A percentile compares a stretch with the other conserved stretches of the same genome.
phyloP scores from a whole-genome alignment of 2,888 invertebrate genomes.

The Crocallis elinguaria region DNA sequence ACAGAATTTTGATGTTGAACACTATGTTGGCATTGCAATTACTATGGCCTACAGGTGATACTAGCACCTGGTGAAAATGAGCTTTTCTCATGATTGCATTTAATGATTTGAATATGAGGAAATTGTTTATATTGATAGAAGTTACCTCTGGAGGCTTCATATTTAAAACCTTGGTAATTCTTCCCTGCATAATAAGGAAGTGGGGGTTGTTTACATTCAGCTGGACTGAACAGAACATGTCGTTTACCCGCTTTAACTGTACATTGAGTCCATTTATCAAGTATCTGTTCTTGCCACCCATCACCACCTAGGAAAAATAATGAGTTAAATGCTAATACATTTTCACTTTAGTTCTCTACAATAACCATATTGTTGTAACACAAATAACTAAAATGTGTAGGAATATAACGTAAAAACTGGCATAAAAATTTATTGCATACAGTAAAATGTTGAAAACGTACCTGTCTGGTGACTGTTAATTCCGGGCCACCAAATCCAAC shows the following conservation, averaged over 20 bases:
- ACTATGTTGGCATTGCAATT: no score
- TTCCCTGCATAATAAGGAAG: constrained; percentile 99
- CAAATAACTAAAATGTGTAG: neutral
- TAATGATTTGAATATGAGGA: no score
- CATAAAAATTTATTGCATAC: no score
- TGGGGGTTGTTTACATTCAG: constrained; percentile 99
- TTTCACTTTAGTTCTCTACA: no score
- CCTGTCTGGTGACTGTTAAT: constrained; percentile 96
- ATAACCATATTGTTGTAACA: no score
- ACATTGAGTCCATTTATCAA: constrained; percentile 96
- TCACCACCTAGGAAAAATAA: constrained; percentile 87
- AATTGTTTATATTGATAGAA: no score
- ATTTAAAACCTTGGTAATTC: constrained; percentile 98
- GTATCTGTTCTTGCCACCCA: constrained; percentile 96
- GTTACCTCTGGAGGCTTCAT: constrained; percentile 99
- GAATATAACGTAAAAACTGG: neutral
- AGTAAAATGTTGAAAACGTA: no score
- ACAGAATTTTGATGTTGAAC: no score
- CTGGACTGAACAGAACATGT: constrained; percentile 98
- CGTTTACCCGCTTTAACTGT: constrained; percentile 95
- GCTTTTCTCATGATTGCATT: no score
- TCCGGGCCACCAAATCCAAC: constrained; percentile 97
- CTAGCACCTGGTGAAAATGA: no score
- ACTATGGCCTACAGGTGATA: no score
- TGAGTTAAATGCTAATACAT: no score